Conservation (phyloP, 2,797 vertebrate genomes). For the Platalea minor region DNA sequence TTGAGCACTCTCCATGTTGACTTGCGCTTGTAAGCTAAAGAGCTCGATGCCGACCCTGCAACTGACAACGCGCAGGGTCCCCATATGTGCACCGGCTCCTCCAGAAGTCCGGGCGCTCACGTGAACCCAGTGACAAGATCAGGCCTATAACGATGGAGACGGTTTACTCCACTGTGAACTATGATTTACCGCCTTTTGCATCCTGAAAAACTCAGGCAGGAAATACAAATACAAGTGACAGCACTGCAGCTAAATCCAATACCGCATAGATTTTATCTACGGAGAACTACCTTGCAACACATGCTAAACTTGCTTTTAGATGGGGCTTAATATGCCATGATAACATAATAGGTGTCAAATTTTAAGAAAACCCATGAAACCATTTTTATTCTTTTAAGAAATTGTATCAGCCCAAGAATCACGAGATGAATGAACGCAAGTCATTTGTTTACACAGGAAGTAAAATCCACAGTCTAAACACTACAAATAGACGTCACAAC, state of each 20-base stretch:
- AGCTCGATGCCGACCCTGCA: not conserved
- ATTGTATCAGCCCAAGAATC: not conserved
- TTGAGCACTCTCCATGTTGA: not conserved
- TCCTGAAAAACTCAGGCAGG: not conserved
- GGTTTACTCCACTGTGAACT: not conserved
- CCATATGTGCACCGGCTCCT: accelerated
- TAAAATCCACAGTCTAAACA: not conserved
- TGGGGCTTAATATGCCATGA: not conserved
- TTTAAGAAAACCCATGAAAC: not conserved
- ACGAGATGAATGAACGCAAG: not conserved
- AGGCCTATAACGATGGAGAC: not conserved
- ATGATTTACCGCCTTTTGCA: not conserved
- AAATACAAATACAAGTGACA: not conserved
- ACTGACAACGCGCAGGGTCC: accelerated
- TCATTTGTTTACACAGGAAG: not conserved
- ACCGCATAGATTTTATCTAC: not conserved
- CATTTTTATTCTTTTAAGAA: not conserved
- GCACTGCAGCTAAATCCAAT: not conserved
- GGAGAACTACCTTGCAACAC: not conserved
- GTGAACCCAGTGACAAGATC: not conserved
- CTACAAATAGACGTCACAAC: not conserved
- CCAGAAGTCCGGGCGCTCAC: accelerated
- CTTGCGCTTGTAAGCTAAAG: not conserved
- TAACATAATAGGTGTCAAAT: not conserved
- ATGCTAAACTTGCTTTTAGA: not conserved